Conservation (phyloP, 2,888 invertebrate species). For the Chrysomela aeneicollis region DNA sequence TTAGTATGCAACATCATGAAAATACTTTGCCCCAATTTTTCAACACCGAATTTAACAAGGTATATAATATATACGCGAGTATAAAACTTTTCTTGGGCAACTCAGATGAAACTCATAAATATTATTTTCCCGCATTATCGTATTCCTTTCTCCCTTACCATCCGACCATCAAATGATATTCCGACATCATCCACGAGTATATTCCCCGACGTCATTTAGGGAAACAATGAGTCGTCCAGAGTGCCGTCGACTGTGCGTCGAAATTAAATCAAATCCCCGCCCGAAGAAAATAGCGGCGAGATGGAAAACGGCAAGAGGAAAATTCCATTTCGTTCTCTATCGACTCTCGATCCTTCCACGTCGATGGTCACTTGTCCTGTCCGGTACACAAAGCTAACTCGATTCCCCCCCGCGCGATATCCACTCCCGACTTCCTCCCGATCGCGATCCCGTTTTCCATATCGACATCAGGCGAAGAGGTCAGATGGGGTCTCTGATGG, state of each 20-base stretch:
- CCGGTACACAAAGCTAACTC: slow-evolving; percentile 42
- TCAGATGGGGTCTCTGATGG: too few species aligned
- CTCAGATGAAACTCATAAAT: background rate
- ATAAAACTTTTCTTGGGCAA: too few species aligned
- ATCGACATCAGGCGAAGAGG: too few species aligned
- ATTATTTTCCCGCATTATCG: background rate
- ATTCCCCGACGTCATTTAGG: slow-evolving; percentile 59
- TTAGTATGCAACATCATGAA: too few species aligned
- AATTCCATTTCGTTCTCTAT: slow-evolving; percentile 62
- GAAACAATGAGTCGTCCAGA: slow-evolving; percentile 60
- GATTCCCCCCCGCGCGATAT: slow-evolving; percentile 18
- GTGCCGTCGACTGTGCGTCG: slow-evolving; percentile 56
- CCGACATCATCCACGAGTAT: slow-evolving; percentile 37
- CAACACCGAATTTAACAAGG: too few species aligned
- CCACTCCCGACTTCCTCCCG: background rate
- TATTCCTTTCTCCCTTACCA: slow-evolving; percentile 1
- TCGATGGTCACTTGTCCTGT: slow-evolving; percentile 56
- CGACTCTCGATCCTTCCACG: slow-evolving; percentile 62
- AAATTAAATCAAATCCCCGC: slow-evolving; percentile 62
- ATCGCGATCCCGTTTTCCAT: background rate
- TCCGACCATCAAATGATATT: slow-evolving; percentile 37
- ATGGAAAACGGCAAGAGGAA: slow-evolving; percentile 65
- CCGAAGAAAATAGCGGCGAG: slow-evolving; percentile 63
- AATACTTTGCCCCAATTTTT: too few species aligned
- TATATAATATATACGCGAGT: too few species aligned